Percentiles rank a stretch among this genome's conserved stretches.
These are phyloP conservation scores for Tiaroga cobitis DNA, from an alignment of 2,797 vertebrate genomes.

Conservation along the genomic window DNA sequence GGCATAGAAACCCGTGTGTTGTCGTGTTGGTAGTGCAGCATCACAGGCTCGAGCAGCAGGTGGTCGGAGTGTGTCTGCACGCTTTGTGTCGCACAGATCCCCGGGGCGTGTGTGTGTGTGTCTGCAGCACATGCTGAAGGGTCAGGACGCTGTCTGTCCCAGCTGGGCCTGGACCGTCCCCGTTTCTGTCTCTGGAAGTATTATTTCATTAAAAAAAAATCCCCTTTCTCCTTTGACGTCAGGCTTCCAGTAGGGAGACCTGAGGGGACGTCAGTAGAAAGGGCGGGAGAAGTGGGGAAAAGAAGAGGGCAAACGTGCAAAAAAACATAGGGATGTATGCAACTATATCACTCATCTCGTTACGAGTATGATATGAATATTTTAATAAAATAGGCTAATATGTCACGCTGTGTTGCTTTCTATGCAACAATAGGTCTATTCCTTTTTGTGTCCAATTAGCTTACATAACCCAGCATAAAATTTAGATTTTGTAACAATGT, in stretches of 20 bases:
- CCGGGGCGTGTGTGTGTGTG: neutral
- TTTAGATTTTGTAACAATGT: too few species aligned
- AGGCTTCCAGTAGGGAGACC: too few species aligned
- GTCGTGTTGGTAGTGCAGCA: neutral
- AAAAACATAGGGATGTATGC: neutral
- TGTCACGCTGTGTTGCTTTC: neutral
- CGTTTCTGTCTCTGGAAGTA: neutral
- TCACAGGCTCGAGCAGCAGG: neutral
- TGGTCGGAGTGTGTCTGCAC: neutral
- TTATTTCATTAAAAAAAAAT: neutral
- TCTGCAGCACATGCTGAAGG: constrained; percentile 41
- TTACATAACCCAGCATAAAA: too few species aligned
- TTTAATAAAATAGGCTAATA: neutral
- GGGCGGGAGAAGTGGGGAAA: neutral
- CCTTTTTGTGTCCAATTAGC: too few species aligned
- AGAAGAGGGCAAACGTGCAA: neutral
- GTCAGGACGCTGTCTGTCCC: constrained; percentile 70
- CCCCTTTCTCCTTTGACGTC: neutral
- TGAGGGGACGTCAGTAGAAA: neutral
- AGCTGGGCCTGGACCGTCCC: constrained; percentile 63
- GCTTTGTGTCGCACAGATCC: constrained; percentile 38
- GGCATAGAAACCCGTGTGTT: neutral
- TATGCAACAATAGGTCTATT: too few species aligned
- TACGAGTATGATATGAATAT: neutral
- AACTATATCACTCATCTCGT: neutral